A percentile compares a stretch with the other conserved stretches of the same genome.
These are phyloP conservation scores for Gandaritis pyraliata DNA, from an alignment of 2,888 invertebrate genomes.

Conservation along the genomic window DNA sequence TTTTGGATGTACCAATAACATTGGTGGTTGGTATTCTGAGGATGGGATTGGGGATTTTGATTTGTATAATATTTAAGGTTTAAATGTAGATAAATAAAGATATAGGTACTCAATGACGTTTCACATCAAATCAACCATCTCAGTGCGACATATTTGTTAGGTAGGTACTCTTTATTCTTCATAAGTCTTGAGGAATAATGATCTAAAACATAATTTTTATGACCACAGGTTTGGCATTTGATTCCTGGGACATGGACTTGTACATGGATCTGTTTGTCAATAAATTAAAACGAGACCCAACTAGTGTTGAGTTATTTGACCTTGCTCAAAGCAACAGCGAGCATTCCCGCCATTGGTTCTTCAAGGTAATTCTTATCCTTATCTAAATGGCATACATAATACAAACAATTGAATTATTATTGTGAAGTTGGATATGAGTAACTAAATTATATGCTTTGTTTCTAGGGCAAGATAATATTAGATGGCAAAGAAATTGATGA, in stretches of 20 bases:
- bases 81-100: too few species aligned
- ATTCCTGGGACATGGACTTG: conserved; percentile 95
- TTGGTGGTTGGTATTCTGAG: too few species aligned
- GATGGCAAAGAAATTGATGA: conserved; percentile 91
- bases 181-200: background rate
- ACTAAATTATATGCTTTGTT: conserved; percentile 30
- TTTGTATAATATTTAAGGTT: too few species aligned
- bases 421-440: background rate
- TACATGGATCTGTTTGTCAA: conserved; percentile 94
- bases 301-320: conserved; percentile 98
- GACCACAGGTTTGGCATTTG: conserved; percentile 92
- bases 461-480: conserved; percentile 91
- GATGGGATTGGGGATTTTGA: too few species aligned
- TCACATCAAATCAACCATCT: too few species aligned
- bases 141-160: too few species aligned
- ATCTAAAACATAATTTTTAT: background rate
- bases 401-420: conserved; percentile 2
- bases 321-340: conserved; percentile 99
- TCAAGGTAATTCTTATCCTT: conserved; percentile 84
- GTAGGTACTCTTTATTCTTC: too few species aligned
- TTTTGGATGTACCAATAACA: too few species aligned
- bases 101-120: too few species aligned
- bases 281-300: conserved; percentile 95
- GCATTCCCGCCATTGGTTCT: conserved; percentile 99
- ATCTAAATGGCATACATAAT: background rate